Conservation (phyloP, 1,140 invertebrate species). For the Neotoxoptera formosana region DNA sequence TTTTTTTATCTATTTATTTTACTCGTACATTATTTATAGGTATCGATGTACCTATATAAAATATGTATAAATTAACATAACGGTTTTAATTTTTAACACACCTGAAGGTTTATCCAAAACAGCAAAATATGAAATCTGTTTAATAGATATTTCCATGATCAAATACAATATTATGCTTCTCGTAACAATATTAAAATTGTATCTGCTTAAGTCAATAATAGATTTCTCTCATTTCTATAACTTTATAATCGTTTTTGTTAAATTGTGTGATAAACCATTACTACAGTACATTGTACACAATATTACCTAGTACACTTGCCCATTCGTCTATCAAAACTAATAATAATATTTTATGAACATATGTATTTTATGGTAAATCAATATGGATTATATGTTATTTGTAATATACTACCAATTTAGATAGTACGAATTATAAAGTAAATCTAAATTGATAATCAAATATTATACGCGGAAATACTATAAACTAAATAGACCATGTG, state of each 20-base stretch:
- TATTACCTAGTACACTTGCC: background rate
- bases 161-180: background rate
- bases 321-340: background rate
- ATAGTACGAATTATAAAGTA: background rate
- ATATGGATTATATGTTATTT: background rate
- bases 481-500: background rate
- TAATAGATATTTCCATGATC: background rate
- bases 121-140: background rate
- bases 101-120: too few species aligned
- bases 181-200: background rate
- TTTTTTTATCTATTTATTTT: background rate
- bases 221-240: background rate
- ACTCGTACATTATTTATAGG: too few species aligned
- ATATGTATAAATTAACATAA: too few species aligned
- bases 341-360: background rate
- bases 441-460: background rate
- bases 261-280: background rate
- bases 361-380: background rate
- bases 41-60: too few species aligned
- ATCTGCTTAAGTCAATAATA: background rate
- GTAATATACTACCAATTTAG: background rate
- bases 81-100: too few species aligned
- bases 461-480: background rate
- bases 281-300: background rate
- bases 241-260: background rate